phyloP scores from a whole-genome alignment of 2,113 vertebrate species.

The Toxotes jaculatrix region DNA sequence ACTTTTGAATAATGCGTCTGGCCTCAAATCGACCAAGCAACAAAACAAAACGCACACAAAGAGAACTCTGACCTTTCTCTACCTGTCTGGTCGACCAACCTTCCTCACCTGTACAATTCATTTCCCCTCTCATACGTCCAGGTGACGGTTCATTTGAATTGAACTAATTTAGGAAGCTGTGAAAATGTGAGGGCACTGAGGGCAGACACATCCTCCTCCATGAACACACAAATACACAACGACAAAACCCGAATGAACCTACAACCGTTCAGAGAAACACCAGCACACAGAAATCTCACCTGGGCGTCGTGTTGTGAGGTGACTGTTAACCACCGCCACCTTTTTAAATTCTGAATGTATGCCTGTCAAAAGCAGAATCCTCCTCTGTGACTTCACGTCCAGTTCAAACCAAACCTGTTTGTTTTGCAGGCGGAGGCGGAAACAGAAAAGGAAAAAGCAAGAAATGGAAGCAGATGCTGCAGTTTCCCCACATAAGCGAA shows the following conservation, averaged over 20 bases:
- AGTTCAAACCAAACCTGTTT: neutral
- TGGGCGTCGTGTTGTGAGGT: too few species aligned
- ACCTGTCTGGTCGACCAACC: neutral
- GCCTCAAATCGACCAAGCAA: too few species aligned
- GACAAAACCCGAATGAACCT: neutral
- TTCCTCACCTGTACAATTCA: neutral
- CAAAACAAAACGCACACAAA: neutral
- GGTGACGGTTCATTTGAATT: neutral
- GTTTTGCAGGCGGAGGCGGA: conserved; percentile 91
- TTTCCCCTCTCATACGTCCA: neutral
- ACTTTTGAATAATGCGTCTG: too few species aligned
- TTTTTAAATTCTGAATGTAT: too few species aligned
- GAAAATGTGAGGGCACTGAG: too few species aligned
- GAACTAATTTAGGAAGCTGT: too few species aligned
- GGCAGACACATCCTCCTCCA: too few species aligned
- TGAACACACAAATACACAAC: neutral
- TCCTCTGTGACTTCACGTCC: neutral
- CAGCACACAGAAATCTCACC: too few species aligned
- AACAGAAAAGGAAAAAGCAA: conserved; percentile 99
- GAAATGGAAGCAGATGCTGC: conserved; percentile 99
- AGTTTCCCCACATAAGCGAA: conserved; percentile 96
- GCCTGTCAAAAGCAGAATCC: too few species aligned
- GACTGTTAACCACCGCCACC: too few species aligned
- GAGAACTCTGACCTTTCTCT: neutral
- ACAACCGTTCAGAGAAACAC: too few species aligned